Percentiles rank a stretch among this genome's conserved stretches.
phyloP scores from a whole-genome alignment of 2,797 vertebrate genomes.

The Sebastes oblongus region DNA sequence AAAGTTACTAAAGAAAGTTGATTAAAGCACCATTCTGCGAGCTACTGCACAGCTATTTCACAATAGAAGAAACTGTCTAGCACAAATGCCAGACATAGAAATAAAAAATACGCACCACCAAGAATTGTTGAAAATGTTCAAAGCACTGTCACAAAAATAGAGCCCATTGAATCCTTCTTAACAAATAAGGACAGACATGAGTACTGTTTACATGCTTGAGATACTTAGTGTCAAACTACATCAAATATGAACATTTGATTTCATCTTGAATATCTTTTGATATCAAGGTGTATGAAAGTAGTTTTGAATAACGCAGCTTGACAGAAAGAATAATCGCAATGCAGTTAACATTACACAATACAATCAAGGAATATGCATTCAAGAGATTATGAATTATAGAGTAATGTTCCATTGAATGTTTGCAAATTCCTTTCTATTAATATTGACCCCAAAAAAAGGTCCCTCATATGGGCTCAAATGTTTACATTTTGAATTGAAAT shows the following conservation, averaged over 20 bases:
- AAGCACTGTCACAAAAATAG: background rate
- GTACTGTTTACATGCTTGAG: background rate
- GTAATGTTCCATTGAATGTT: background rate
- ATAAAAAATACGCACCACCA: background rate
- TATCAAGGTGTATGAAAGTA: background rate
- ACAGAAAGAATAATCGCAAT: background rate
- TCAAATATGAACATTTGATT: constrained; percentile 1
- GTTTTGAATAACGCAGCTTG: background rate
- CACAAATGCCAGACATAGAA: background rate
- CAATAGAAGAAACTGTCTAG: background rate
- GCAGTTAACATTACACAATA: background rate
- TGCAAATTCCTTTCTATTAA: background rate
- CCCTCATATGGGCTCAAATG: background rate
- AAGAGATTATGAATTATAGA: background rate
- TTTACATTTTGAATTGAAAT: background rate
- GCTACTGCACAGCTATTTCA: background rate
- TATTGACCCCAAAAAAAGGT: background rate
- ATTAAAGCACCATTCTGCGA: background rate
- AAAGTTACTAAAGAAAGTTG: background rate
- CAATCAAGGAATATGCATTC: background rate
- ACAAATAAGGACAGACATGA: background rate
- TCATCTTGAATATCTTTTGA: background rate
- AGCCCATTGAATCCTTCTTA: background rate
- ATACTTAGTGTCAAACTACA: background rate
- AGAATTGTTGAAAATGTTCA: background rate